These are phyloP conservation scores for Aethina tumida DNA, from an alignment of 1,140 invertebrate genomes.

Conservation along the genomic window DNA sequence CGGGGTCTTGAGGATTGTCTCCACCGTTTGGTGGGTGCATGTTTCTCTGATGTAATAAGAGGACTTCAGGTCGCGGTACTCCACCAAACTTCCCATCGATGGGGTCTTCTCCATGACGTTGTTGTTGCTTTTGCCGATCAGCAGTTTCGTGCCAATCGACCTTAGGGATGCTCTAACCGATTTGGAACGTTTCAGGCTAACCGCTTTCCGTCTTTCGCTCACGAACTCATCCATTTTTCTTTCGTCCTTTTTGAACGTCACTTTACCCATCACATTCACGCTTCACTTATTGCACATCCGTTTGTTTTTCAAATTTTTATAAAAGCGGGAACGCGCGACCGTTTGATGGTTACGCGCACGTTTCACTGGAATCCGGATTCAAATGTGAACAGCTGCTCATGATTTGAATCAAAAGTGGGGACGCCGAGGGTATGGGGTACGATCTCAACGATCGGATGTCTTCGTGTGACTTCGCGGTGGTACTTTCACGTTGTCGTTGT, in stretches of 20 bases:
- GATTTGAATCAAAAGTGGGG: no score
- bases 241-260: conserved; percentile 1
- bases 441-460: no score
- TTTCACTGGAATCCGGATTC: no score
- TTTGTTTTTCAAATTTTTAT: no score
- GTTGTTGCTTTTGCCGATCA: conserved; percentile 34
- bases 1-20: conserved; percentile 41
- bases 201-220: conserved; percentile 20
- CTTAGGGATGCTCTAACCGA: conserved; percentile 62
- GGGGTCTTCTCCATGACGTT: conserved; percentile 30
- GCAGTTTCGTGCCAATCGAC: conserved; percentile 47
- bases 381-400: no score
- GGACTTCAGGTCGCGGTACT: conserved; percentile 21
- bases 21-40: conserved; percentile 22
- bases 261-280: conserved; percentile 22
- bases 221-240: conserved; percentile 26
- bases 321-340: no score
- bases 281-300: no score
- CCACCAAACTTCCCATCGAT: conserved; percentile 37
- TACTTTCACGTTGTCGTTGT: no score
- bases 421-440: no score
- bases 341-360: no score
- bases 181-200: conserved; percentile 43
- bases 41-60: conserved; percentile 2
- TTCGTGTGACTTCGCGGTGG: no score